Evolutionary conservation across 2,888 invertebrate species (phyloP), one percentile per base, ranked within the genome.

Genomic region (Julus scandinavius): DNA sequence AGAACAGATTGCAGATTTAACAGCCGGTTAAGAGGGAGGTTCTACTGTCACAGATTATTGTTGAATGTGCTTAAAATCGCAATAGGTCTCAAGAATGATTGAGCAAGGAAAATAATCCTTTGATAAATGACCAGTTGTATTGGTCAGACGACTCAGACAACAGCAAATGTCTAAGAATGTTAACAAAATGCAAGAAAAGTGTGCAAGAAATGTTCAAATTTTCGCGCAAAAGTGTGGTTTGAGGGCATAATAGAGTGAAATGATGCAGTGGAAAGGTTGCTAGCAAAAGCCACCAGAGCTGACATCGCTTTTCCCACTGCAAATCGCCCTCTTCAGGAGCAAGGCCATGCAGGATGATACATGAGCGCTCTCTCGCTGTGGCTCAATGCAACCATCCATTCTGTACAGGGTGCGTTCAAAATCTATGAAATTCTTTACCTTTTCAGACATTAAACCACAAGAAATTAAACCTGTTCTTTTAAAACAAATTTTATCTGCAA

Each of bases 281-380:
- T 29, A 29, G 72, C 72, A 72, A 72, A 72, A 72, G 20, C n/a
- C 29, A 72, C 29, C 29, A 72, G 72, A 11, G 72, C 72, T 72
- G 72, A 72, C 72, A 72, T n/a, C n/a, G n/a, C n/a, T 29, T 72
- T 29, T 72, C 20, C 29, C 29, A 72, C 29, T 72, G 20, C 72
- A 72, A 72, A 72, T 9, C 72, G 72, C 29, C 72, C 7, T 72
- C 7, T 1, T 6, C 72, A 72, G 29, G 63, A 63, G 20, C 63
- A 63, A 63, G 63, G 20, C n/a, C 29, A 29, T 29, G 29, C n/a
- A 20, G n/a, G 72, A 72, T 72, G 72, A n/a, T 72, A 72, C 72
- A 72, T 72, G 72, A 72, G 72, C 72, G 72, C 72, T 29, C 72
- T 29, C 72, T 72, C n/a, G 72, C 72, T 72, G 72, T 29, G 72